Evolutionary conservation across 2,888 invertebrate genomes (phyloP).

Genomic region (Blera fallax): DNA sequence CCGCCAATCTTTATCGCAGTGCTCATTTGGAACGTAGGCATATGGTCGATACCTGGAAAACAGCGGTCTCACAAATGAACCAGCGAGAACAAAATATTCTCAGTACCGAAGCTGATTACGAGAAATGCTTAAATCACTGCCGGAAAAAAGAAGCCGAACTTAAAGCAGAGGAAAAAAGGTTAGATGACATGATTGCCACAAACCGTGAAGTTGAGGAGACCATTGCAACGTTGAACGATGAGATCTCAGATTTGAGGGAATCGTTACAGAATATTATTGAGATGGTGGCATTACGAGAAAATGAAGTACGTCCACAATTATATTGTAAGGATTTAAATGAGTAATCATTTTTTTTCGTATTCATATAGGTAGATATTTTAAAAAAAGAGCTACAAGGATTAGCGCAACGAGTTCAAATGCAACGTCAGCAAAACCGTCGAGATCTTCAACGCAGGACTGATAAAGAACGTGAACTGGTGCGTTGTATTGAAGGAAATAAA

Average conservation of each 20-base stretch:
- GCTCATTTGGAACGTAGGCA: slow-evolving; percentile 86
- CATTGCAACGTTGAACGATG: slow-evolving; percentile 80
- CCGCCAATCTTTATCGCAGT: slow-evolving; percentile 82
- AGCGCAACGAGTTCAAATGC: slow-evolving; percentile 77
- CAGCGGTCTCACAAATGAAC: slow-evolving; percentile 86
- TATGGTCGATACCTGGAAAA: slow-evolving; percentile 88
- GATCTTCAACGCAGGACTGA: slow-evolving; percentile 74
- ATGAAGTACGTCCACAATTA: slow-evolving; percentile 78
- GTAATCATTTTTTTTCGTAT: neutral
- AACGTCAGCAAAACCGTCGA: slow-evolving; percentile 79
- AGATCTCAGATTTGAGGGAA: slow-evolving; percentile 79
- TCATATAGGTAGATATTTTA: slow-evolving; percentile 77
- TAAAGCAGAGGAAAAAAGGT: slow-evolving; percentile 82
- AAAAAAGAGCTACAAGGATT: slow-evolving; percentile 79
- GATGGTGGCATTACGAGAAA: slow-evolving; percentile 79
- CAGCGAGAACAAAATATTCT: slow-evolving; percentile 87
- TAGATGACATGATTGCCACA: slow-evolving; percentile 82
- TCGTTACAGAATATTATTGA: slow-evolving; percentile 79
- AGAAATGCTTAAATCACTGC: slow-evolving; percentile 75
- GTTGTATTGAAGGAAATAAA: slow-evolving; percentile 71
- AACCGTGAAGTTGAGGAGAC: slow-evolving; percentile 82
- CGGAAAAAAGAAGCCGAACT: slow-evolving; percentile 80
- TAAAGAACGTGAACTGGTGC: slow-evolving; percentile 74
- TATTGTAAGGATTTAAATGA: neutral
- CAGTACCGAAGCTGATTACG: slow-evolving; percentile 81